Conservation (phyloP, 92 coral and sea anemone species). For the Phenganax stokvisi region DNA sequence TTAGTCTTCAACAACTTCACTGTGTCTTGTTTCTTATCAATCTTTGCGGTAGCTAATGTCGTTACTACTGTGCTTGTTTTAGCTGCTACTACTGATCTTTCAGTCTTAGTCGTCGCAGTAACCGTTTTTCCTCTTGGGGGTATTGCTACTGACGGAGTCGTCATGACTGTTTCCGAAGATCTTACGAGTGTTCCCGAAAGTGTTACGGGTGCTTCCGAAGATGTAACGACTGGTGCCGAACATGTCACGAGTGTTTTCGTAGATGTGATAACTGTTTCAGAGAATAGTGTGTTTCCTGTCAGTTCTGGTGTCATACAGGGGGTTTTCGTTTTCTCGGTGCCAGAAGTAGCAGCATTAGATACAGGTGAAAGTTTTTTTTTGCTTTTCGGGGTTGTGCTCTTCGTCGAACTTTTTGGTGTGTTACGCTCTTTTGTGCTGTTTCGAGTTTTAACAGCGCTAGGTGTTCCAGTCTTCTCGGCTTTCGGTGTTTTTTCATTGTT, state of each 20-base stretch:
- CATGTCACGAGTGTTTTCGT: no score
- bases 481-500: background rate
- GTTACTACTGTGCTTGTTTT: background rate
- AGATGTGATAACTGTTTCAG: no score
- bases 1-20: background rate
- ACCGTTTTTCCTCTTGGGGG: background rate
- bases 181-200: background rate
- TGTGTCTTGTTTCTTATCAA: background rate
- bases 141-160: background rate
- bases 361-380: background rate
- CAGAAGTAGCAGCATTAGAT: no score
- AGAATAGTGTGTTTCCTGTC: no score
- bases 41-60: background rate
- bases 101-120: background rate
- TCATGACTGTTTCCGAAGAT: background rate
- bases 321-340: no score
- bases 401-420: background rate
- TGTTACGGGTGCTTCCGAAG: background rate
- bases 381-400: background rate
- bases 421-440: background rate
- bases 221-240: no score
- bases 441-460: conserved; percentile 7
- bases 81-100: background rate
- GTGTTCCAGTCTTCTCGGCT: background rate
- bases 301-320: no score